Conservation (phyloP, 2,888 invertebrate genomes). For the Eristalinus aeneus region DNA sequence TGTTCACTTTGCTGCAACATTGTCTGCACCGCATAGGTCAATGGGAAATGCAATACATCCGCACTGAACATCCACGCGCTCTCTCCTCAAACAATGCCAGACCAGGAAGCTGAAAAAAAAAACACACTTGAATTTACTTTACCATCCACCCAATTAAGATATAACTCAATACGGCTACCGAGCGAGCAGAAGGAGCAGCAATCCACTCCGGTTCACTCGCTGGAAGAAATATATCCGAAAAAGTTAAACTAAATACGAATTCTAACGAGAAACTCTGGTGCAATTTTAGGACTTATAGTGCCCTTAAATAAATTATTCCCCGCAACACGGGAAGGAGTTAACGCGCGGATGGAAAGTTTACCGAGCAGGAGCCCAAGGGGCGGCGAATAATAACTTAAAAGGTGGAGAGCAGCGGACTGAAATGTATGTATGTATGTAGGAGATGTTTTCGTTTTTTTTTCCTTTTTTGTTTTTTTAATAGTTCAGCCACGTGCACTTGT, state of each 20-base stretch:
- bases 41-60: not conserved
- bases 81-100: not conserved
- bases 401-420: slow-evolving; percentile 19
- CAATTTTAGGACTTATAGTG: slow-evolving; percentile 26
- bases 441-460: too few species aligned
- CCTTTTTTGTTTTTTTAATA: too few species aligned
- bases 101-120: not conserved
- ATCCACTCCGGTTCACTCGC: slow-evolving; percentile 5
- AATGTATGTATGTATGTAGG: slow-evolving; percentile 3
- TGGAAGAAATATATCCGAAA: slow-evolving; percentile 21
- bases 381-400: slow-evolving; percentile 30
- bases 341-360: slow-evolving; percentile 14
- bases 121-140: not conserved
- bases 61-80: not conserved
- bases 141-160: slow-evolving; percentile 22
- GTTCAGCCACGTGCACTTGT: slow-evolving; percentile 15
- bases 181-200: not conserved
- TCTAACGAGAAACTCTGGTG: slow-evolving; percentile 26
- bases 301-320: slow-evolving; percentile 48
- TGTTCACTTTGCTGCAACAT: not conserved
- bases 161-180: slow-evolving; percentile 26
- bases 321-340: slow-evolving; percentile 21
- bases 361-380: not conserved
- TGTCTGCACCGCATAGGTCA: not conserved
- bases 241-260: slow-evolving; percentile 33